These are phyloP conservation scores for Lasioglossum pauxillum DNA, from an alignment of 2,888 invertebrate species.

Conservation along the genomic window DNA sequence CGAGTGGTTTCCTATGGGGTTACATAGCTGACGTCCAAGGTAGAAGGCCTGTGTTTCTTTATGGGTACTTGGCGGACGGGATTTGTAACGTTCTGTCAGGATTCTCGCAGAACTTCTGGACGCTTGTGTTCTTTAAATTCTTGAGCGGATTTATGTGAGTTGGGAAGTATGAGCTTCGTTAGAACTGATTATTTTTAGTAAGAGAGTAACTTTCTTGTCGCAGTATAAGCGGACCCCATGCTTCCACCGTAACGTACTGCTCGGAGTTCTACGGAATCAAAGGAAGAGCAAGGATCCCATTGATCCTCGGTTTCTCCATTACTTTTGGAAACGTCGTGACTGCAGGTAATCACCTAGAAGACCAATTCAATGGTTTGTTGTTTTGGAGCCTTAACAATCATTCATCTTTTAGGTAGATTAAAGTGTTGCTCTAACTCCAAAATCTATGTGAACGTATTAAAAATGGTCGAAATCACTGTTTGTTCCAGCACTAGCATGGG, in stretches of 20 bases:
- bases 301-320: constrained; percentile 86
- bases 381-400: neutral
- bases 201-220: constrained; percentile 16
- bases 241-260: constrained; percentile 89
- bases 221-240: constrained; percentile 90
- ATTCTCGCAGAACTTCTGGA: constrained; percentile 88
- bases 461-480: neutral
- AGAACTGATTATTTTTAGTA: neutral
- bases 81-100: constrained; percentile 88
- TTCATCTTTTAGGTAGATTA: neutral
- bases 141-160: constrained; percentile 90
- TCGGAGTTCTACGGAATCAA: constrained; percentile 89
- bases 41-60: constrained; percentile 88
- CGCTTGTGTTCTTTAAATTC: constrained; percentile 89
- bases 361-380: no score
- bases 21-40: constrained; percentile 91
- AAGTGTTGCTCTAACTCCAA: neutral
- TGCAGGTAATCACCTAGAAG: constrained; percentile 73
- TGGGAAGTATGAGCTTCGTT: neutral
- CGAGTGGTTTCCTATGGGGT: constrained; percentile 91
- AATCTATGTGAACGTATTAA: neutral
- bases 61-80: constrained; percentile 88
- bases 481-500: constrained; percentile 88
- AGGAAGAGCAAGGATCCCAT: constrained; percentile 88
- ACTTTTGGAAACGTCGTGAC: constrained; percentile 86